These are phyloP conservation scores for Naso thynnoides DNA, from an alignment of 2,797 vertebrate genomes.

Conservation along the genomic window DNA sequence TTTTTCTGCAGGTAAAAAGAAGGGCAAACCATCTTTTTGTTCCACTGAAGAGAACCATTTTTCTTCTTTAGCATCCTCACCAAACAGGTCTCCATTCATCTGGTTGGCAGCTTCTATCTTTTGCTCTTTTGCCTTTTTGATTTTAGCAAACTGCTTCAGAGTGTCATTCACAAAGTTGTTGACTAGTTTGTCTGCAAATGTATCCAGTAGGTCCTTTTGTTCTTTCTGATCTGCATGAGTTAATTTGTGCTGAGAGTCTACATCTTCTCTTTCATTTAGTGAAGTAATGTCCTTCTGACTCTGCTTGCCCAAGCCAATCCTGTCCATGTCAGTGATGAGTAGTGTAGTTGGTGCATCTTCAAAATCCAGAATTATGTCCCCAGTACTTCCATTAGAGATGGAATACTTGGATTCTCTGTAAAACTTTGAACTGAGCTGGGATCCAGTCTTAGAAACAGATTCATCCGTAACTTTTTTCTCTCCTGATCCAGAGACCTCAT, in stretches of 20 bases:
- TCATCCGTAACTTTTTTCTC: conserved; percentile 53
- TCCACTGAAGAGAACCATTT: conserved; percentile 64
- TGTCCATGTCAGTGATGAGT: conserved; percentile 65
- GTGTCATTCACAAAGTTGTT: conserved; percentile 89
- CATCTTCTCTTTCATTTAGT: conserved; percentile 82
- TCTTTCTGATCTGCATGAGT: conserved; percentile 58
- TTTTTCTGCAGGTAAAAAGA: conserved; percentile 86
- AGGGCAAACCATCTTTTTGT: conserved; percentile 78
- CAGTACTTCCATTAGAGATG: conserved; percentile 61
- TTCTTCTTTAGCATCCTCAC: conserved; percentile 59
- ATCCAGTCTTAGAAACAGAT: conserved; percentile 30
- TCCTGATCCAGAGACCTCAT: conserved; percentile 24
- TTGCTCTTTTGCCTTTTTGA: conserved; percentile 89
- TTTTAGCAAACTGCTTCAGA: conserved; percentile 88
- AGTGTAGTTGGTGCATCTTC: conserved; percentile 59
- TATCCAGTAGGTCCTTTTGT: conserved; percentile 69
- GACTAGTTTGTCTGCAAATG: conserved; percentile 89
- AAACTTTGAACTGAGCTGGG: conserved; percentile 58
- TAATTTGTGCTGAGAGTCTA: conserved; percentile 76
- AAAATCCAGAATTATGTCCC: conserved; percentile 72
- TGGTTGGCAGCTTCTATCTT: conserved; percentile 88
- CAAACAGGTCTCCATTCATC: conserved; percentile 55
- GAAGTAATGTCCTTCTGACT: conserved; percentile 62
- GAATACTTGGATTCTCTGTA: conserved; percentile 54
- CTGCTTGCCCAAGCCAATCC: conserved; percentile 32